These are phyloP conservation scores for Monoplex corrugatus DNA, from an alignment of 2,888 invertebrate genomes.

Conservation along the genomic window DNA sequence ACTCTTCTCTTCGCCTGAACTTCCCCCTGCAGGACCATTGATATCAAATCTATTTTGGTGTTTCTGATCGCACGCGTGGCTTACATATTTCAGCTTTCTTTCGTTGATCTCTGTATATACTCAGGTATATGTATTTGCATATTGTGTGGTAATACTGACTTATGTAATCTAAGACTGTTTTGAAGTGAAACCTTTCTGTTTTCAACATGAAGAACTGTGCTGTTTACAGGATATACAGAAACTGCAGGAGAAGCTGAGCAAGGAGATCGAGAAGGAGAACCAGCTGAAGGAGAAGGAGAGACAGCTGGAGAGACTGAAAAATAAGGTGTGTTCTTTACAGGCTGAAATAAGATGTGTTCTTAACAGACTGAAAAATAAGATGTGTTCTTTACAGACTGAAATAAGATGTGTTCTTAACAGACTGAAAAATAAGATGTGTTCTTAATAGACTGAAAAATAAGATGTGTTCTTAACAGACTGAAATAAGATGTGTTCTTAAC, in stretches of 20 bases:
- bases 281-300: slow-evolving; percentile 71
- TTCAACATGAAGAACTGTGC: not conserved
- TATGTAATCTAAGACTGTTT: not conserved
- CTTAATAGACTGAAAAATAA: too few relatives aligned
- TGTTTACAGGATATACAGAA: slow-evolving; percentile 69
- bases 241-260: slow-evolving; percentile 67
- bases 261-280: slow-evolving; percentile 71
- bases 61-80: not conserved
- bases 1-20: too few relatives aligned
- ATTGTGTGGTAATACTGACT: not conserved
- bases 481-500: too few relatives aligned
- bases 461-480: not conserved
- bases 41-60: not conserved
- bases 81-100: not conserved
- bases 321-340: slow-evolving; percentile 68
- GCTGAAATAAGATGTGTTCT: not conserved
- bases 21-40: too few relatives aligned
- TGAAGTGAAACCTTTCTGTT: not conserved
- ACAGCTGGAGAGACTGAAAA: slow-evolving; percentile 71
- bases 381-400: not conserved
- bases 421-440: too few relatives aligned
- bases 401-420: not conserved
- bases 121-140: too few relatives aligned
- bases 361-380: not conserved
- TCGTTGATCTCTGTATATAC: too few relatives aligned